Percentiles rank a stretch among this genome's conserved stretches.
These are phyloP conservation scores for Bombus cullumanus DNA, from an alignment of 1,140 invertebrate species.

Conservation along the genomic window DNA sequence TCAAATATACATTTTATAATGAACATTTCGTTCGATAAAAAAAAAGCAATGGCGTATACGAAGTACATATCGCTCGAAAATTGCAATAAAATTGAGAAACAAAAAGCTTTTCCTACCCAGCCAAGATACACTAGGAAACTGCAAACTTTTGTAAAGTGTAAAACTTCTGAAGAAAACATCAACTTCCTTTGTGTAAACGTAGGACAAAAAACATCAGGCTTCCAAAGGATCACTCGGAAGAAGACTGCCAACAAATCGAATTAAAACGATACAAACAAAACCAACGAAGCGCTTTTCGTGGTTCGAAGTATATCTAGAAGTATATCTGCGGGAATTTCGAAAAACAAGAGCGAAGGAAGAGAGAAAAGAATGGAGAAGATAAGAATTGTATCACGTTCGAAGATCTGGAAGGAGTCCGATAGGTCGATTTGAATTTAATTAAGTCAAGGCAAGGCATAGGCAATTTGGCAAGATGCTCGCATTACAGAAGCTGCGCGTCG, in stretches of 20 bases:
- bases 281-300: too few relatives aligned
- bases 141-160: neutral
- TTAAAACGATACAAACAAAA: neutral
- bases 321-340: too few relatives aligned
- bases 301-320: too few relatives aligned
- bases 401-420: neutral
- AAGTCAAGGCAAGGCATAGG: slow-evolving; percentile 47
- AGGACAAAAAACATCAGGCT: neutral
- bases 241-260: neutral
- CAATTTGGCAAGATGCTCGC: slow-evolving; percentile 69
- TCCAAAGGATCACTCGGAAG: neutral
- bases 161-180: neutral
- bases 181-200: neutral
- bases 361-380: neutral
- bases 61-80: neutral
- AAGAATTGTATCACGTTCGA: neutral
- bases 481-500: slow-evolving; percentile 63
- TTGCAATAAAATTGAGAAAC: neutral
- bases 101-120: neutral
- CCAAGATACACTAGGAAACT: too few relatives aligned
- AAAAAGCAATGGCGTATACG: neutral
- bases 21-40: neutral
- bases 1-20: too few relatives aligned
- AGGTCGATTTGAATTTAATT: slow-evolving; percentile 63
- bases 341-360: neutral